Evolutionary conservation across 92 coral and sea anemone genomes (phyloP), one percentile per base, ranked within the genome.

Genomic region (Metridium senile): DNA sequence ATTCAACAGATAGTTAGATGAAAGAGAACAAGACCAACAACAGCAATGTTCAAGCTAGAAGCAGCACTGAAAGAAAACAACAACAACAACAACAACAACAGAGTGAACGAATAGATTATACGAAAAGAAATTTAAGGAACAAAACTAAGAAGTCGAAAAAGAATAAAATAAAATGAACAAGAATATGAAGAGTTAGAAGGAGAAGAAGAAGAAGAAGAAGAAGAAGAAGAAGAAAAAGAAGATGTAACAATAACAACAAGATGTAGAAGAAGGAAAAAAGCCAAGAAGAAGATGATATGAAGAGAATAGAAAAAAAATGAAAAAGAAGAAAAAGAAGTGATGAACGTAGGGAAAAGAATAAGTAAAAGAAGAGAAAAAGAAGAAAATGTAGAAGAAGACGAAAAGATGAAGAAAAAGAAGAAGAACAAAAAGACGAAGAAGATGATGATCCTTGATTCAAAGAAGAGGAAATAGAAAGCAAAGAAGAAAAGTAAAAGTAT

Each of bases 391-490:
- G 20, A 22, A 54, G 20, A 22, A 54, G 23, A 4, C 9, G 20
- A 22, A 54, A 54, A 22, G 20, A n/a, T n/a, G 51, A 54, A 54
- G 61, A 54, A 54, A n/a, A 54, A n/a, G n/a, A 54, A 54, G 61
- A 54, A 54, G 61, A 54, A n/a, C 20, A 54, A 54, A 22, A 54
- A 54, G 61, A 54, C 3, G n/a, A 54, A 54, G 23, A 54, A 54
- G 61, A 54, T 2, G n/a, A 54, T 8, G 61, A 54, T 8, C n/a
- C n/a, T n/a, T n/a, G n/a, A n/a, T n/a, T n/a, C n/a, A n/a, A 54
- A 54, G 61, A 54, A 54, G 61, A 54, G 23, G n/a, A 54, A 54
- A 22, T 8, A 54, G 61, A 54, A n/a, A 4, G 20, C 9, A 22
- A 54, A 54, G 61, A 54, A 45, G 61, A 10, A 54, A 54, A 54